These are phyloP conservation scores for Cyanoliseus patagonus DNA, from an alignment of 2,113 vertebrate species.

Conservation along the genomic window DNA sequence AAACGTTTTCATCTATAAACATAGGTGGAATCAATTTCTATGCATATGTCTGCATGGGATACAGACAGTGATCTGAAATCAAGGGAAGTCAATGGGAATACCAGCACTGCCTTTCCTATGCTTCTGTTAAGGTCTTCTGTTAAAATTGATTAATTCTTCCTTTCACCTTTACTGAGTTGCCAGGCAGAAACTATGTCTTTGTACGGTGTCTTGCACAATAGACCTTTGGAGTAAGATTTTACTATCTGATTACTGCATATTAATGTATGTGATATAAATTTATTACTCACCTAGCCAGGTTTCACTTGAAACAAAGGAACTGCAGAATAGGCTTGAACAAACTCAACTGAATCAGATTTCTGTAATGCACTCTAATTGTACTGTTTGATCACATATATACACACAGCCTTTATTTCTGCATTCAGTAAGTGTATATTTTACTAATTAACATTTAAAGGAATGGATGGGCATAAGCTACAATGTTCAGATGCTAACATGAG, in stretches of 20 bases:
- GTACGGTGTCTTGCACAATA: neutral
- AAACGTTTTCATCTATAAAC: neutral
- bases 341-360: neutral
- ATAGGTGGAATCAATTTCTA: neutral
- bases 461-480: neutral
- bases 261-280: neutral
- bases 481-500: neutral
- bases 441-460: neutral
- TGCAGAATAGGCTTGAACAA: neutral
- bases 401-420: neutral
- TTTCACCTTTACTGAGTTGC: neutral
- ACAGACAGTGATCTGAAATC: neutral
- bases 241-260: neutral
- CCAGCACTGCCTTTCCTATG: neutral
- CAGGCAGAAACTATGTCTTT: neutral
- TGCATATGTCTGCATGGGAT: neutral
- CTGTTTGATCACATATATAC: neutral
- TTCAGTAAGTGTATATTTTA: neutral
- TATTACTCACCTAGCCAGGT: slow-evolving; percentile 1
- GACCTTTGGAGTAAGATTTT: neutral
- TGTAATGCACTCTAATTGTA: neutral
- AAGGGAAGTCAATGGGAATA: neutral
- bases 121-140: neutral
- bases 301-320: neutral
- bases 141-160: neutral